A percentile compares a stretch with the other conserved stretches of the same genome.
These are phyloP conservation scores for Dorcus hopei DNA, from an alignment of 2,888 invertebrate genomes.

Conservation along the genomic window DNA sequence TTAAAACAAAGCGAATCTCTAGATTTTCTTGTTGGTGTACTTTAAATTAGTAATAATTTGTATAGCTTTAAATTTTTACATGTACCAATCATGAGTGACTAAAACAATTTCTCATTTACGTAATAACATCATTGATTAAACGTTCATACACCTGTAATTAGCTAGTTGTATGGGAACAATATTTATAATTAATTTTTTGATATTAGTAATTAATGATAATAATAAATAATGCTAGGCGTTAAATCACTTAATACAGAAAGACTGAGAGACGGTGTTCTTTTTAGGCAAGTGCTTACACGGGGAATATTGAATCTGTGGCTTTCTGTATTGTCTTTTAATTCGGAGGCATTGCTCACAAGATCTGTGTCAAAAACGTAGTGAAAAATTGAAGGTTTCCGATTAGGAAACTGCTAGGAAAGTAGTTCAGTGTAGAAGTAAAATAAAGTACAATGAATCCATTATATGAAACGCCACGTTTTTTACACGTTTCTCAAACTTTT, in stretches of 20 bases:
- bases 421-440: not conserved
- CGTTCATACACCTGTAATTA: not conserved
- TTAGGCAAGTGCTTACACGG: no score
- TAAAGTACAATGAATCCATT: conserved; percentile 6
- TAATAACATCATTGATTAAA: not conserved
- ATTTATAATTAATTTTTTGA: conserved; percentile 2
- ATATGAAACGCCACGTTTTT: not conserved
- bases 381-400: not conserved
- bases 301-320: not conserved
- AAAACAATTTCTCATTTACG: not conserved
- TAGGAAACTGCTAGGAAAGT: not conserved
- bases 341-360: not conserved
- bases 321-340: not conserved
- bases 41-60: not conserved
- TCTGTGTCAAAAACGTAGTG: conserved; percentile 1
- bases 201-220: no score
- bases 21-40: conserved; percentile 1
- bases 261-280: no score
- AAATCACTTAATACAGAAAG: no score
- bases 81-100: not conserved
- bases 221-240: no score
- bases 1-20: not conserved
- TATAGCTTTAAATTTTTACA: not conserved
- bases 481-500: conserved; percentile 2
- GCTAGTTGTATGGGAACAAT: conserved; percentile 12